Conservation (phyloP, 2,888 invertebrate genomes). For the Chloroclysta siterata region DNA sequence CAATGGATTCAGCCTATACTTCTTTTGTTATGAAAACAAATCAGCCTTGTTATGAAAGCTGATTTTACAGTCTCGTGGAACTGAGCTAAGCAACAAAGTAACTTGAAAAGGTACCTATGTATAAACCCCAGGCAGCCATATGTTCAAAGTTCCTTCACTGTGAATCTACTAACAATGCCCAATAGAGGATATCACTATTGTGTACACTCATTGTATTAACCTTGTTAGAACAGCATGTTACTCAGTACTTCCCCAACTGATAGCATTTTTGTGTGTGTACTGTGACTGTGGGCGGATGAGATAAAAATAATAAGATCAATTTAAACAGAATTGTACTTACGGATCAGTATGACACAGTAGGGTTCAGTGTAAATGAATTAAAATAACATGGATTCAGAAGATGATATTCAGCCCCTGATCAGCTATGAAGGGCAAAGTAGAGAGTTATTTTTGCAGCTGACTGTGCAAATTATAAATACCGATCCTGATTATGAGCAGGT, state of each 20-base stretch:
- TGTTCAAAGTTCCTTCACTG: background rate
- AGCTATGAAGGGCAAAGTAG: conserved; percentile 54
- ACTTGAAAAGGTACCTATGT: background rate
- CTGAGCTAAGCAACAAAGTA: background rate
- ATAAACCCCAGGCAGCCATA: background rate
- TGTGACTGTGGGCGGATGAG: background rate
- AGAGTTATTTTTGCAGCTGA: conserved; percentile 52
- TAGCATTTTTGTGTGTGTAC: conserved; percentile 3
- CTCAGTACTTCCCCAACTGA: conserved; percentile 19
- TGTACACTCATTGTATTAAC: background rate
- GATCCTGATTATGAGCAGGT: conserved; percentile 78
- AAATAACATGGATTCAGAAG: conserved; percentile 65
- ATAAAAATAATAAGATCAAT: conserved; percentile 1
- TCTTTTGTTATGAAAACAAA: conserved; percentile 18
- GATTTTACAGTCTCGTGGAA: conserved; percentile 10
- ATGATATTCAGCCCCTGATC: conserved; percentile 72
- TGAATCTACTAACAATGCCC: conserved; percentile 1
- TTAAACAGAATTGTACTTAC: background rate
- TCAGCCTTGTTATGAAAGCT: conserved; percentile 15
- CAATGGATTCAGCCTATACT: background rate
- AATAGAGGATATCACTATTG: background rate
- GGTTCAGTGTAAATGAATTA: background rate
- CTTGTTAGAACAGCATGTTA: background rate
- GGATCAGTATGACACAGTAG: background rate
- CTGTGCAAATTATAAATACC: conserved; percentile 58